Evolutionary conservation across 2,113 vertebrate genomes (phyloP), one percentile per base, ranked within the genome.

Genomic region (pig (Sus scrofa)): DNA sequence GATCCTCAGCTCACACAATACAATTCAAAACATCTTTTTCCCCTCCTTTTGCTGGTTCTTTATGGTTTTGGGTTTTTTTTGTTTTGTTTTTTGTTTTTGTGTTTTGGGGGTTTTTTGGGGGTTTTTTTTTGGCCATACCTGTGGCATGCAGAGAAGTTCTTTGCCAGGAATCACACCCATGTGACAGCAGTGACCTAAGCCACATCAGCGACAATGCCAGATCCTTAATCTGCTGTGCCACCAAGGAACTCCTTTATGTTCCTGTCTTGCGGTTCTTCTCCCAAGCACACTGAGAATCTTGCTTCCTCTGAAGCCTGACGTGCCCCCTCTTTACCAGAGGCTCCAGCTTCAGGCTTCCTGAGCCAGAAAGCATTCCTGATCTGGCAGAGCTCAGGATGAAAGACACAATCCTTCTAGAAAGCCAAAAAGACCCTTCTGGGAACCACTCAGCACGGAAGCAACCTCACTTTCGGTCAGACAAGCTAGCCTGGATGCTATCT

Each of bases 371-470:
- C 32, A 11, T 26, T 73, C 26, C 73, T 6, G 7, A 77, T n/a
- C 52, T 9, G 15, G 68, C 52, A 20, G 91, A 32, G 78, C 70
- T 65, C 50, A 15, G 70, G 2, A 1, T 0, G n/a, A 19, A 65
- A 91, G 52, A 13, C 1, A 44, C 1, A 1, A 22, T 62, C 75
- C 90, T 92, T 39, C 83, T 32, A 32, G 83, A 93, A 92, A n/a
- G 11, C 63, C 7, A 37, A 58, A 62, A 77, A 81, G 84, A 73
- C 90, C 58, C 83, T 94, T 67, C 65, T 16, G 78, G 87, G 94
- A 96, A 52, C 16, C 56, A 52, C 68, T 89, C n/a, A 62, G 58
- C 79, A 50, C 44, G 12, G 68, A 56, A 19, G 74, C 81, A 34
- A 44, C 19, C 84, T 92, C 75, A 77, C 85, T 90, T 37, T 34